phyloP scores from a whole-genome alignment of 2,113 vertebrate genomes.

The Myrmecobius fasciatus region DNA sequence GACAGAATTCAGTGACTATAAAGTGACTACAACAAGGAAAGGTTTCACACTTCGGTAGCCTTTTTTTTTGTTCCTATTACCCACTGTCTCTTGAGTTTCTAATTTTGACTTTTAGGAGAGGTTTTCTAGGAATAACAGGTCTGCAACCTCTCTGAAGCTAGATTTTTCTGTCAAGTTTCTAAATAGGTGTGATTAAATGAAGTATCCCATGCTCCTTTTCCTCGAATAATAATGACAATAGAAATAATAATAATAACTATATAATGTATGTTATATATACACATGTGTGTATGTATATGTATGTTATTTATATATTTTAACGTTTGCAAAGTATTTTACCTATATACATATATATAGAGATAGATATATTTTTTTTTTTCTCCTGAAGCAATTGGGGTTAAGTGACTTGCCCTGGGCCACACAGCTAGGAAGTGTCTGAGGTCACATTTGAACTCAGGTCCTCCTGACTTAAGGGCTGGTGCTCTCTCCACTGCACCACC shows the following conservation, averaged over 20 bases:
- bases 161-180: not conserved
- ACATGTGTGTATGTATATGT: too few species aligned
- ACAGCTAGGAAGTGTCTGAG: too few species aligned
- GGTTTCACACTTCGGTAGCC: constrained; percentile 52
- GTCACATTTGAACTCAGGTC: too few species aligned
- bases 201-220: not conserved
- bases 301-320: not conserved
- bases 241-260: not conserved
- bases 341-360: too few species aligned
- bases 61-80: constrained; percentile 46
- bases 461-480: too few species aligned
- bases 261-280: not conserved
- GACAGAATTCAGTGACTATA: constrained; percentile 57
- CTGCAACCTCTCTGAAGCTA: not conserved
- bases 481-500: too few species aligned
- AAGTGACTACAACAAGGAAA: constrained; percentile 9
- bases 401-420: too few species aligned
- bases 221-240: not conserved
- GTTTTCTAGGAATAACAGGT: not conserved
- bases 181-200: not conserved
- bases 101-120: constrained; percentile 69
- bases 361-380: too few species aligned
- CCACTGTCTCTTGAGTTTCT: constrained; percentile 74
- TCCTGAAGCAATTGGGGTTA: too few species aligned
- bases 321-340: not conserved